Evolutionary conservation across 2,797 vertebrate species (phyloP).

Genomic region (Morelia viridis): DNA sequence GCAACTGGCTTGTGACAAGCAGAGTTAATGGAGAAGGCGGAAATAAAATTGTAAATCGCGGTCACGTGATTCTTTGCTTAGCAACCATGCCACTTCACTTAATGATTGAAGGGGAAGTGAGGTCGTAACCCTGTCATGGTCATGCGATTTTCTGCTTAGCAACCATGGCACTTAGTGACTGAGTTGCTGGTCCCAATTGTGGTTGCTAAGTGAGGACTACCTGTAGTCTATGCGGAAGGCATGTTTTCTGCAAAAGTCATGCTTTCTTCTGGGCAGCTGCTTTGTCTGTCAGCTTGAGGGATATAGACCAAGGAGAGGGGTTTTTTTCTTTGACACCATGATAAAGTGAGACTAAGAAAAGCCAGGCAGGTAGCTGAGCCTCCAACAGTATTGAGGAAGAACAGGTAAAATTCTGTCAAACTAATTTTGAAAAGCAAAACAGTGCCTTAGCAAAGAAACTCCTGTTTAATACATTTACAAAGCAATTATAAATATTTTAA

Average conservation of each 20-base stretch:
- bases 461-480: neutral
- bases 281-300: constrained; percentile 4
- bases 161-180: neutral
- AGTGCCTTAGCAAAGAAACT: neutral
- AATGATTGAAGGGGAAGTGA: neutral
- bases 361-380: constrained; percentile 18
- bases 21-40: neutral
- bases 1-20: neutral
- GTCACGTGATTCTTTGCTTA: neutral
- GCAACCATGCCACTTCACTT: neutral
- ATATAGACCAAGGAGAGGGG: neutral
- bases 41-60: neutral
- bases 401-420: neutral
- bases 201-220: neutral
- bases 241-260: neutral
- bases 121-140: neutral
- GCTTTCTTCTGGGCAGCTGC: neutral
- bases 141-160: neutral
- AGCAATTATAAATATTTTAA: neutral
- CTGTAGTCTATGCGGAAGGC: neutral
- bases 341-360: constrained; percentile 22
- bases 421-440: neutral
- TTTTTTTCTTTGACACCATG: constrained; percentile 2
- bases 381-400: neutral
- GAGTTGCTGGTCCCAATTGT: neutral